Evolutionary conservation across 2,888 invertebrate genomes (phyloP).

Genomic region (Apocheima hispidaria): DNA sequence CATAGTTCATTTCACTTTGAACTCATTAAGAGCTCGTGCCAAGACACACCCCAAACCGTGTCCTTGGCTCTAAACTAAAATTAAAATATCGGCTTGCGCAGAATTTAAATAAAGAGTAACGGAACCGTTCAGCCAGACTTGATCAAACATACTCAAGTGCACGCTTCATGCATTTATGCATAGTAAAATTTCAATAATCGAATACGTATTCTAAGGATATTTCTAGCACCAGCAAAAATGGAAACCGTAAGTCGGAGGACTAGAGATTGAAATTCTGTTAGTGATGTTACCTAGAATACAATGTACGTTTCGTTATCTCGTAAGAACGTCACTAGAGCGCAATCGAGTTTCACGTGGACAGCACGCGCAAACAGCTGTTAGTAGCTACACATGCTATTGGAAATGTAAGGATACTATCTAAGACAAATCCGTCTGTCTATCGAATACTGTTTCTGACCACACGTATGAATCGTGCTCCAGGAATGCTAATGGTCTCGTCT

Average conservation of each 20-base stretch:
- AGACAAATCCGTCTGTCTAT: constrained; percentile 7
- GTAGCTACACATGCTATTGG: constrained; percentile 57
- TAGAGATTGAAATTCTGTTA: constrained; percentile 29
- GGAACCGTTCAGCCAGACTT: constrained; percentile 22
- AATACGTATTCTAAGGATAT: constrained; percentile 31
- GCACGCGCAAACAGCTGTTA: constrained; percentile 69
- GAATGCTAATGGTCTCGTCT: no score
- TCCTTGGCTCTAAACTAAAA: constrained; percentile 16
- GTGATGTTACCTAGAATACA: constrained; percentile 10
- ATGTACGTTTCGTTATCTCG: constrained; percentile 33
- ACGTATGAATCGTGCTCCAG: no score
- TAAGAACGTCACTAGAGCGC: constrained; percentile 50
- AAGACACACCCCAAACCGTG: constrained; percentile 28
- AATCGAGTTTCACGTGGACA: constrained; percentile 65
- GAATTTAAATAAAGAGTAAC: constrained; percentile 21
- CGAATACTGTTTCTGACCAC: constrained; percentile 6
- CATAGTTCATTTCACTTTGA: constrained; percentile 38
- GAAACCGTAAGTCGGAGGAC: constrained; percentile 2
- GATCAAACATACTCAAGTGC: constrained; percentile 25
- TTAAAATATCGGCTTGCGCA: constrained; percentile 12
- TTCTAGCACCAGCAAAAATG: constrained; percentile 15
- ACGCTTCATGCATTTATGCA: constrained; percentile 30
- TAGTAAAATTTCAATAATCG: constrained; percentile 35
- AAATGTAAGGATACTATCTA: constrained; percentile 50
- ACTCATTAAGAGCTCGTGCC: constrained; percentile 34